These are phyloP conservation scores for Luperina nickerlii DNA, from an alignment of 2,888 invertebrate species.

Conservation along the genomic window DNA sequence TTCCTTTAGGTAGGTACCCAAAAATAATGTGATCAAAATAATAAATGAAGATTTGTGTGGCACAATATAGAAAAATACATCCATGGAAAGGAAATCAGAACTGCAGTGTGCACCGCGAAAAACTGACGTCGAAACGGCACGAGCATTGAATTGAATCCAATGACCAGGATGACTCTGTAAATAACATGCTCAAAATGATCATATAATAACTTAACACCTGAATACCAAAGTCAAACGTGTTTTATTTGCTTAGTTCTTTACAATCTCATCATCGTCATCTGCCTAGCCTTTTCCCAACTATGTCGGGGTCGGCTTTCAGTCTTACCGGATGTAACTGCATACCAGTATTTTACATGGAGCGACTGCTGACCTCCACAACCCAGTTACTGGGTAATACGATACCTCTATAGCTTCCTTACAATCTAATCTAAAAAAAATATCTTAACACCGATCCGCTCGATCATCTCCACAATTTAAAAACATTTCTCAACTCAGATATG, in stretches of 20 bases:
- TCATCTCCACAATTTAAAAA: slow-evolving; percentile 18
- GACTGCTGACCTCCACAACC: no score
- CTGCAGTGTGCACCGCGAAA: no score
- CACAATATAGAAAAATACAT: no score
- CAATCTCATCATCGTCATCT: no score
- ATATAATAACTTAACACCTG: neutral
- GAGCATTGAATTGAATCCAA: no score
- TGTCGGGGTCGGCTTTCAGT: no score
- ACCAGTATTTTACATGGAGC: no score
- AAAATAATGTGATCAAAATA: slow-evolving; percentile 17
- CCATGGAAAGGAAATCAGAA: no score
- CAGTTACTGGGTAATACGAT: no score
- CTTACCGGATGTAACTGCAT: neutral
- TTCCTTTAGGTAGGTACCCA: slow-evolving; percentile 3
- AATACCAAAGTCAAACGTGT: neutral
- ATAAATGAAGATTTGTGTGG: no score
- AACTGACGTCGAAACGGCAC: no score
- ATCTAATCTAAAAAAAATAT: neutral
- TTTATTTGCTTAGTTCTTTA: neutral
- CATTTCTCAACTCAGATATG: slow-evolving; percentile 10
- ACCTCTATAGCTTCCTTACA: neutral
- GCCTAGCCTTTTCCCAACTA: no score
- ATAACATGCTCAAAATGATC: neutral
- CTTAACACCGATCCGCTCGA: neutral
- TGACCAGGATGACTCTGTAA: neutral